Percentiles rank a stretch among this genome's conserved stretches.
Evolutionary conservation across 2,888 invertebrate species (phyloP).

Genomic region (Drosophila barbarae): DNA sequence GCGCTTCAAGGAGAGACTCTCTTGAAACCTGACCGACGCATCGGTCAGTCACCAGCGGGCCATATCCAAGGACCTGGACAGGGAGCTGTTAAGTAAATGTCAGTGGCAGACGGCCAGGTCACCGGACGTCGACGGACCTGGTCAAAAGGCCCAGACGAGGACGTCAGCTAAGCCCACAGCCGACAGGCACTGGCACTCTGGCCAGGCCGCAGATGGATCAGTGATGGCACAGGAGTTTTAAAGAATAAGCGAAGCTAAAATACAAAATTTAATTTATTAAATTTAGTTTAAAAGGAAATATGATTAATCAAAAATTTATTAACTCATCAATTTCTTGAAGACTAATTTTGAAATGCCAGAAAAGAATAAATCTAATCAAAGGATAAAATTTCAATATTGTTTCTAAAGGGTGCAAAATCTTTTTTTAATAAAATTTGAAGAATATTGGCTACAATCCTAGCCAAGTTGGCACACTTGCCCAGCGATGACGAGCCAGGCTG

Average conservation of each 20-base stretch:
- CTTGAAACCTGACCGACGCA: conserved; percentile 25
- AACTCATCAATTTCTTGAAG: background rate
- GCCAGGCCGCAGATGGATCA: background rate
- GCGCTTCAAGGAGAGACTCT: conserved; percentile 13
- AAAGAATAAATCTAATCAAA: background rate
- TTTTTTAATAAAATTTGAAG: background rate
- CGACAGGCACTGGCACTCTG: conserved; percentile 28
- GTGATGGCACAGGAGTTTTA: background rate
- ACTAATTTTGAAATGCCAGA: fast-evolving
- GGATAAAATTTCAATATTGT: background rate
- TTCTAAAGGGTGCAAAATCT: background rate
- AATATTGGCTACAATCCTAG: conserved; percentile 4
- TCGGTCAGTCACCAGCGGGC: conserved; percentile 2
- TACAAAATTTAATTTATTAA: no score
- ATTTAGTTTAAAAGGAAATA: background rate
- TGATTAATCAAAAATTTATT: background rate
- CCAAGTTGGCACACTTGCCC: conserved; percentile 6
- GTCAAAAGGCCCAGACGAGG: conserved; percentile 41
- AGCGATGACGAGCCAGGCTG: conserved; percentile 8
- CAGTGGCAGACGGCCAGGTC: conserved; percentile 36
- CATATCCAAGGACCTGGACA: conserved; percentile 4
- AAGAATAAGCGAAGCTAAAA: background rate
- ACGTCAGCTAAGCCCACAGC: conserved; percentile 46
- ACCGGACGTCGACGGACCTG: conserved; percentile 9
- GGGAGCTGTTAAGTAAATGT: conserved; percentile 52